Conservation (phyloP, 53 echinoderm and acorn worm species). For the Echinarachnius parma region DNA sequence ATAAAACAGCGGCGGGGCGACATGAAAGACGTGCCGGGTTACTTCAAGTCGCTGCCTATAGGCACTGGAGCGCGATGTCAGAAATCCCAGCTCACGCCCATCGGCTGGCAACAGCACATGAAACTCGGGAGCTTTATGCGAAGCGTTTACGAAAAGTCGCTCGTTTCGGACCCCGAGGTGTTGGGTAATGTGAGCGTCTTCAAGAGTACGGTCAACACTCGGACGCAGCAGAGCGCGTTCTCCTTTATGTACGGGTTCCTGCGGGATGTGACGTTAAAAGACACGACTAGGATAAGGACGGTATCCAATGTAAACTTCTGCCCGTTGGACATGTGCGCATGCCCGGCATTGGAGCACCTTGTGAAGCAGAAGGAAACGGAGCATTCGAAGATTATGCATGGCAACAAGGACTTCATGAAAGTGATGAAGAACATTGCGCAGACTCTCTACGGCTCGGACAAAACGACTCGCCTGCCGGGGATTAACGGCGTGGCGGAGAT, state of each 20-base stretch:
- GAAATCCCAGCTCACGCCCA: slow-evolving; percentile 75
- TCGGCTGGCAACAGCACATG: slow-evolving; percentile 89
- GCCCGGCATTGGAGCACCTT: slow-evolving; percentile 52
- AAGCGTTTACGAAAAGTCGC: slow-evolving; percentile 43
- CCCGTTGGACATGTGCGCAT: slow-evolving; percentile 52
- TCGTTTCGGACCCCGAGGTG: slow-evolving; percentile 29
- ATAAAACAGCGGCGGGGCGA: slow-evolving; percentile 22
- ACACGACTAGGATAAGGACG: slow-evolving; percentile 47
- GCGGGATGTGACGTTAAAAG: slow-evolving; percentile 49
- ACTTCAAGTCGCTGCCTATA: slow-evolving; percentile 49
- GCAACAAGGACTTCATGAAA: slow-evolving; percentile 27
- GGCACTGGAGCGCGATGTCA: slow-evolving; percentile 33
- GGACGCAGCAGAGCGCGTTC: slow-evolving; percentile 88
- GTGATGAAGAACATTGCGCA: slow-evolving; percentile 47
- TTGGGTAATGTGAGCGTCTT: slow-evolving; percentile 46
- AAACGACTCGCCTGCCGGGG: slow-evolving; percentile 33
- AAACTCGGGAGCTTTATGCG: slow-evolving; percentile 62
- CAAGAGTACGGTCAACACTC: slow-evolving; percentile 55
- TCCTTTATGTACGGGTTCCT: slow-evolving; percentile 90
- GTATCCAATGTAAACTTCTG: slow-evolving; percentile 60
- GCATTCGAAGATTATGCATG: slow-evolving; percentile 27
- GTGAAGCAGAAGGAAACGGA: slow-evolving; percentile 29
- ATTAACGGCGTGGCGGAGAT: slow-evolving; percentile 59
- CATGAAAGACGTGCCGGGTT: slow-evolving; percentile 30
- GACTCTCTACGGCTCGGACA: slow-evolving; percentile 28